A percentile compares a stretch with the other conserved stretches of the same genome.
Evolutionary conservation across 2,797 vertebrate genomes (phyloP).

Genomic region (Sebastes minor): DNA sequence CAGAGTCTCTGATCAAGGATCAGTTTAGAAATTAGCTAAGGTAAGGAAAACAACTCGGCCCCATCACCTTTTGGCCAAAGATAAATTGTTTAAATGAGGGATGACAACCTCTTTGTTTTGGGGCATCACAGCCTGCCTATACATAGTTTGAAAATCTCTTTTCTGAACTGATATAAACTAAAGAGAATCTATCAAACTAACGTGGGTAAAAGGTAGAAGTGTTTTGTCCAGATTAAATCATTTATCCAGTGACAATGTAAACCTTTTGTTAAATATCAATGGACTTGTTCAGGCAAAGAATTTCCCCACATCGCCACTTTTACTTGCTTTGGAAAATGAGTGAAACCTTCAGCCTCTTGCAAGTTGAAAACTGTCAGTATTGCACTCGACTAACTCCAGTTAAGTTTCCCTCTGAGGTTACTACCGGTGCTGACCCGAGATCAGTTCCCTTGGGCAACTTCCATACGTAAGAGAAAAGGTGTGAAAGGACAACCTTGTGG

Average conservation of each 20-base stretch:
- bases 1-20: constrained; percentile 4
- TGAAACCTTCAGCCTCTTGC: not conserved
- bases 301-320: not conserved
- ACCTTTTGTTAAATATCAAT: not conserved
- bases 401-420: no score
- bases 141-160: not conserved
- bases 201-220: not conserved
- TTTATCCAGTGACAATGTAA: not conserved
- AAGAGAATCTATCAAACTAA: not conserved
- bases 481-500: not conserved
- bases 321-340: not conserved
- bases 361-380: not conserved
- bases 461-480: not conserved
- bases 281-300: not conserved
- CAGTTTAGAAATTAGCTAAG: not conserved
- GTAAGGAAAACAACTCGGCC: not conserved
- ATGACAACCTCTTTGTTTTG: not conserved
- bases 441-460: constrained; percentile 46
- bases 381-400: not conserved
- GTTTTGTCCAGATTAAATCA: not conserved
- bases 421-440: constrained; percentile 13
- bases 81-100: not conserved
- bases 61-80: not conserved
- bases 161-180: not conserved
- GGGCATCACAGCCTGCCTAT: no score